These are phyloP conservation scores for Mylabris sibirica DNA, from an alignment of 2,888 invertebrate species.

Conservation along the genomic window DNA sequence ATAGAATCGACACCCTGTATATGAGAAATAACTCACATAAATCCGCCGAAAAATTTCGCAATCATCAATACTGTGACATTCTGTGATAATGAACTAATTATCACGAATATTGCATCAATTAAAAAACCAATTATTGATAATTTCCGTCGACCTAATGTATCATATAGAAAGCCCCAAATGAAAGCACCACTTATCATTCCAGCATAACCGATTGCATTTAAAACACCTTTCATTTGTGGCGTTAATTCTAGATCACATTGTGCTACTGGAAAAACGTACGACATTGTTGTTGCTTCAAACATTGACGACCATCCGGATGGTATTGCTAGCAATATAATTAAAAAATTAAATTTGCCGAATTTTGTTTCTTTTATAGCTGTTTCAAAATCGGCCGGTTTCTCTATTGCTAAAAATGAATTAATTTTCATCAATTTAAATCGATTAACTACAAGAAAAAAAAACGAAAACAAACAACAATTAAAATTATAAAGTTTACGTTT, in stretches of 20 bases:
- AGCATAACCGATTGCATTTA: constrained; percentile 73
- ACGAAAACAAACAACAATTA: too few species aligned
- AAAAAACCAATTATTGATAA: constrained; percentile 74
- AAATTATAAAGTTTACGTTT: background rate
- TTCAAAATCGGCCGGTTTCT: constrained; percentile 70
- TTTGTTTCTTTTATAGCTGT: constrained; percentile 73
- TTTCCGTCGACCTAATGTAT: constrained; percentile 74
- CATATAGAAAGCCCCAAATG: constrained; percentile 76
- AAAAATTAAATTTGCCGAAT: constrained; percentile 76
- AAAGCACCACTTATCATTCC: constrained; percentile 18
- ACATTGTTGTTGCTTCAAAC: constrained; percentile 75
- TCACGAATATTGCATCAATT: constrained; percentile 69
- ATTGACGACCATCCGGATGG: constrained; percentile 74
- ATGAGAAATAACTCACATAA: constrained; percentile 72
- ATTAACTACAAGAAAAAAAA: too few species aligned
- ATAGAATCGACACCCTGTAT: too few species aligned
- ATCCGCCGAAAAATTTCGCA: constrained; percentile 78
- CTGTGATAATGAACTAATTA: constrained; percentile 71
- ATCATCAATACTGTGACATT: constrained; percentile 71
- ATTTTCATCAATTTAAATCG: too few species aligned
- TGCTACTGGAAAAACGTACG: constrained; percentile 77
- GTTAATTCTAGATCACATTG: constrained; percentile 77
- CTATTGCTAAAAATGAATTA: background rate
- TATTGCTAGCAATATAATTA: constrained; percentile 65
- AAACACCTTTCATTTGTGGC: constrained; percentile 73